phyloP scores from a whole-genome alignment of 2,888 invertebrate genomes.

The Eulithis prunata region DNA sequence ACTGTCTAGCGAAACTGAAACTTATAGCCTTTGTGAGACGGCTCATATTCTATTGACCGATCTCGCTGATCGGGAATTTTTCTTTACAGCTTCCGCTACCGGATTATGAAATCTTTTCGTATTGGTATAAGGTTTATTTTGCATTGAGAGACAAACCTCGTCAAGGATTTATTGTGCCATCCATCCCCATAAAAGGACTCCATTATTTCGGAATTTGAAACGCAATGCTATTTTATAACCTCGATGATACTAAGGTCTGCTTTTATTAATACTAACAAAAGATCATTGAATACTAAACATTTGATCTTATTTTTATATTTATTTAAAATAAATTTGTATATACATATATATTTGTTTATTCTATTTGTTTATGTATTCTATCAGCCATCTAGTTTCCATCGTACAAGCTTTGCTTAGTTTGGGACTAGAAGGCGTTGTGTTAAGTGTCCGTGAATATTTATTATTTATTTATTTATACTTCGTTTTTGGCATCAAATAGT shows the following conservation, averaged over 20 bases:
- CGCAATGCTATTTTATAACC: conserved; percentile 32
- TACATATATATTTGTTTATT: too few species aligned
- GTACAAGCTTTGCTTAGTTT: too few species aligned
- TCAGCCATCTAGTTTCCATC: too few species aligned
- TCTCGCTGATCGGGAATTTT: not conserved
- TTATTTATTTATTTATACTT: too few species aligned
- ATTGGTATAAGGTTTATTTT: conserved; percentile 7
- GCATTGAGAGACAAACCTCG: not conserved
- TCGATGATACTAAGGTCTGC: conserved; percentile 6
- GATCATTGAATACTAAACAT: too few species aligned
- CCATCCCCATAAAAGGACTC: conserved; percentile 41
- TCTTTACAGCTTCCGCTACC: not conserved
- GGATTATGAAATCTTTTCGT: not conserved
- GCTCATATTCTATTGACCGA: not conserved
- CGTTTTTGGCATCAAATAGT: too few species aligned
- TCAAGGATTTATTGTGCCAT: conserved; percentile 42
- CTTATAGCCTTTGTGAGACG: not conserved
- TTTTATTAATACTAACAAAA: not conserved
- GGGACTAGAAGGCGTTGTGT: too few species aligned
- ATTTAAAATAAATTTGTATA: too few species aligned
- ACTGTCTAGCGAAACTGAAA: conserved; percentile 9
- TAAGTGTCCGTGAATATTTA: too few species aligned
- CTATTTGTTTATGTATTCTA: too few species aligned
- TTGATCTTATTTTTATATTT: too few species aligned
- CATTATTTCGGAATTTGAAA: conserved; percentile 47